These are phyloP conservation scores for Osmerus eperlanus DNA, from an alignment of 2,113 vertebrate species.

Conservation along the genomic window DNA sequence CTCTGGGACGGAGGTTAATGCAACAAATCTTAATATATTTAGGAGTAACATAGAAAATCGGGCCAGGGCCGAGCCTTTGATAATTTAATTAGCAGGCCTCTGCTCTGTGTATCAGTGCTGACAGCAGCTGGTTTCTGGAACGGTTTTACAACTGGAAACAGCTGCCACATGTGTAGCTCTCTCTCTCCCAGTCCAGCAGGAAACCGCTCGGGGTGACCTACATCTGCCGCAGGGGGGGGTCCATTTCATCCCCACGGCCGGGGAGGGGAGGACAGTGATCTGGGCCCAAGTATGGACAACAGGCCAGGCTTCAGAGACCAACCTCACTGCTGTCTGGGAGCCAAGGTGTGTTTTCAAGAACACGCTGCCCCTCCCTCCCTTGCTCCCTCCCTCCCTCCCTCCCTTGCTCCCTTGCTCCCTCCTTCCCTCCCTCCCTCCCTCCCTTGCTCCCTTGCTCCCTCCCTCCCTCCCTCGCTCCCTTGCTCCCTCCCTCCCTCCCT, in stretches of 20 bases:
- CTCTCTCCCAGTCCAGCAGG: constrained; percentile 54
- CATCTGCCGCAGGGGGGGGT: constrained; percentile 57
- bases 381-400: not conserved
- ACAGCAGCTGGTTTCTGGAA: constrained; percentile 69
- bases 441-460: too few relatives aligned
- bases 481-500: not conserved
- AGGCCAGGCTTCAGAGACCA: constrained; percentile 19
- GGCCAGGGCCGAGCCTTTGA: constrained; percentile 51
- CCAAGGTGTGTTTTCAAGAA: constrained; percentile 29
- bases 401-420: not conserved
- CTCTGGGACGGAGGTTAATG: constrained; percentile 33
- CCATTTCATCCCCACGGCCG: constrained; percentile 42
- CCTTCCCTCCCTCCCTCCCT: not conserved
- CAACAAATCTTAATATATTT: constrained; percentile 53
- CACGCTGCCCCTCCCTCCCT: constrained; percentile 42
- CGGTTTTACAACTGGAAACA: constrained; percentile 71
- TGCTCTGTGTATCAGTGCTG: constrained; percentile 48
- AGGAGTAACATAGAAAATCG: constrained; percentile 33
- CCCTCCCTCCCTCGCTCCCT: not conserved
- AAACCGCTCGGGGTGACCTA: constrained; percentile 60
- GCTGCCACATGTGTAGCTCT: constrained; percentile 73
- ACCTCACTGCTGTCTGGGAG: constrained; percentile 25
- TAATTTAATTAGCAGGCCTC: constrained; percentile 61
- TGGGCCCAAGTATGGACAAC: constrained; percentile 45
- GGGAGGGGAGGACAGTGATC: constrained; percentile 25